Conservation (phyloP, 1,140 invertebrate genomes). For the Plectrocnemia conspersa region DNA sequence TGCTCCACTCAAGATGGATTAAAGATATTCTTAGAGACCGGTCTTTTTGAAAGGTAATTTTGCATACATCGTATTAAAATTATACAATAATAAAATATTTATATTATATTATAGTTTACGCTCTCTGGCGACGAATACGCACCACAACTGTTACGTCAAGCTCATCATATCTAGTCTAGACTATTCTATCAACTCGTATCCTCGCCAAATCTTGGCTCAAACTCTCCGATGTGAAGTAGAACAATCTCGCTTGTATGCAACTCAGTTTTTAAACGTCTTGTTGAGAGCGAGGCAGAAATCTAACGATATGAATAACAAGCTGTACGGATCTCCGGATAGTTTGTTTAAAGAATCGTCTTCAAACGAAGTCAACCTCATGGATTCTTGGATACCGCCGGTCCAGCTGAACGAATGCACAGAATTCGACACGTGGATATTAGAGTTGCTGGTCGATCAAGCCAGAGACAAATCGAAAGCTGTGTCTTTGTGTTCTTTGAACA, state of each 20-base stretch:
- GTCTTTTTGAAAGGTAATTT: conserved; percentile 68
- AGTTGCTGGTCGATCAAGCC: conserved; percentile 74
- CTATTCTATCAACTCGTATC: conserved; percentile 68
- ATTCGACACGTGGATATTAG: conserved; percentile 77
- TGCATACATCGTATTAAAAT: not conserved
- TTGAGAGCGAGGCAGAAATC: conserved; percentile 64
- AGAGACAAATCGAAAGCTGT: conserved; percentile 73
- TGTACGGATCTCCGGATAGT: conserved; percentile 3
- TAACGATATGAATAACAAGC: conserved; percentile 43
- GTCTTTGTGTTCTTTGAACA: conserved; percentile 70
- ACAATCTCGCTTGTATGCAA: conserved; percentile 80
- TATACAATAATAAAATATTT: not conserved
- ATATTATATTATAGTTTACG: conserved; percentile 59
- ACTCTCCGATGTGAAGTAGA: conserved; percentile 63
- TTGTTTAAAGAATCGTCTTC: conserved; percentile 14
- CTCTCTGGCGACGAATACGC: conserved; percentile 73
- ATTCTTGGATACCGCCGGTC: not conserved
- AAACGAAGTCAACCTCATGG: conserved; percentile 2
- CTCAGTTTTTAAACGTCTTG: conserved; percentile 82
- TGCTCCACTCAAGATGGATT: conserved; percentile 70
- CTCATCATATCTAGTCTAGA: conserved; percentile 85
- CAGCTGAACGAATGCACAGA: conserved; percentile 41
- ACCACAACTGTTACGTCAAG: conserved; percentile 89
- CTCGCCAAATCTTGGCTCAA: conserved; percentile 68
- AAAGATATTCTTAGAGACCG: conserved; percentile 68